These are phyloP conservation scores for Microtus richardsoni DNA, from an alignment of 2,113 vertebrate species.

Conservation along the genomic window DNA sequence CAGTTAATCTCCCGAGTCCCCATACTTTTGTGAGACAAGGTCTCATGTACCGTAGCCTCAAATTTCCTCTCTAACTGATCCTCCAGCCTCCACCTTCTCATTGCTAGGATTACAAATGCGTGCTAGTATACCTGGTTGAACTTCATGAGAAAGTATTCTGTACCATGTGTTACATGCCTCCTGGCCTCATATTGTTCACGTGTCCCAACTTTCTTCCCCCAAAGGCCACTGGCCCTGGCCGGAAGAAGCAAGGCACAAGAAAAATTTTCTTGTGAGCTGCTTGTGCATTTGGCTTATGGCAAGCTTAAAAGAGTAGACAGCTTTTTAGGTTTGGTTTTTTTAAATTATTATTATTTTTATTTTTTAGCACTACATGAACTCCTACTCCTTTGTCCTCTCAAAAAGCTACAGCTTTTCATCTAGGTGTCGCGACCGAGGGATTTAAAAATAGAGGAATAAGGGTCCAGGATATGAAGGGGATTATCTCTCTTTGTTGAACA, in stretches of 20 bases:
- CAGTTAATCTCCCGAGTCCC: not conserved
- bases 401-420: slow-evolving; percentile 44
- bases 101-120: not conserved
- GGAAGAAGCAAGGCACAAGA: not conserved
- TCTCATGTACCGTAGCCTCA: not conserved
- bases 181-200: not conserved
- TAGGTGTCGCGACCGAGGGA: not conserved
- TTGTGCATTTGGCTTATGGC: slow-evolving; percentile 4
- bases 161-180: not conserved
- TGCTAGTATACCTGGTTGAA: not conserved
- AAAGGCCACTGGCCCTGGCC: not conserved
- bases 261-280: not conserved
- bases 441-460: slow-evolving; percentile 66
- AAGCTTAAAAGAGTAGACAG: not conserved
- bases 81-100: not conserved
- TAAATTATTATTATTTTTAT: not conserved
- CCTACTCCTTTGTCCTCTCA: not conserved
- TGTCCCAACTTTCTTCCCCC: not conserved
- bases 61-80: not conserved
- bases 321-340: not conserved
- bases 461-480: slow-evolving; percentile 38
- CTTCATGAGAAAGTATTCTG: not conserved
- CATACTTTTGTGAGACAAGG: not conserved
- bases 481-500: slow-evolving; percentile 57
- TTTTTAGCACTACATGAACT: not conserved